Percentiles rank a stretch among this genome's conserved stretches.
phyloP scores from a whole-genome alignment of 2,797 vertebrate species.

The Cyclopterus lumpus region DNA sequence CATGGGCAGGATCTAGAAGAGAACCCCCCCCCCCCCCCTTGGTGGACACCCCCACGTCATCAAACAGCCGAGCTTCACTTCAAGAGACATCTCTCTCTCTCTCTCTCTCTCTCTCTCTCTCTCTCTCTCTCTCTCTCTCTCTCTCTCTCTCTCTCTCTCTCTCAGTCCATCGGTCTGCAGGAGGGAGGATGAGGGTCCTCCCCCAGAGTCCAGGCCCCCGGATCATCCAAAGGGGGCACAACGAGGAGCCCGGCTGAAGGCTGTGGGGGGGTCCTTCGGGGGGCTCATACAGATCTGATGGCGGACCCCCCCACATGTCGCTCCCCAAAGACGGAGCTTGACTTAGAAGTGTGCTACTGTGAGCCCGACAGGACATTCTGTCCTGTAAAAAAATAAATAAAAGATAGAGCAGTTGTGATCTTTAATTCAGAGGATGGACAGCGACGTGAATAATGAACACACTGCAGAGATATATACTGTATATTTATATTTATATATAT shows the following conservation, averaged over 20 bases:
- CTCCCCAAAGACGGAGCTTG: conserved; percentile 36
- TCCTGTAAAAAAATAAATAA: conserved; percentile 54
- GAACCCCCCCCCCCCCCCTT: not conserved
- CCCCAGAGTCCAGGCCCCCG: conserved; percentile 27
- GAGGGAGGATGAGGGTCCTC: conserved; percentile 30
- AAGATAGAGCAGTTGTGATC: conserved; percentile 58
- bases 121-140: too few species aligned
- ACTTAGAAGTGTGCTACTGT: conserved; percentile 56
- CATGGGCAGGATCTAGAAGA: conserved; percentile 34
- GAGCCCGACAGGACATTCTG: conserved; percentile 58
- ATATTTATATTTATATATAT: too few species aligned
- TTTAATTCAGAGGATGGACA: conserved; percentile 69
- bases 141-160: too few species aligned
- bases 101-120: too few species aligned
- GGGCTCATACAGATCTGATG: conserved; percentile 4
- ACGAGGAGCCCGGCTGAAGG: conserved; percentile 61
- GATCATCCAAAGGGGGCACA: conserved; percentile 59
- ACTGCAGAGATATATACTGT: too few species aligned
- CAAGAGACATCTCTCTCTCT: too few species aligned
- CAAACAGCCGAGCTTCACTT: conserved; percentile 55
- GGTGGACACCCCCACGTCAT: conserved; percentile 35
- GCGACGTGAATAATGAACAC: conserved; percentile 69
- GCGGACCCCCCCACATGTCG: too few species aligned
- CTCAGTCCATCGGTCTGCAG: conserved; percentile 21
- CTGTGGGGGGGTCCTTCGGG: conserved; percentile 50